A percentile compares a stretch with the other conserved stretches of the same genome.
These are phyloP conservation scores for Panzeria rudis DNA, from an alignment of 2,888 invertebrate species.

Conservation along the genomic window DNA sequence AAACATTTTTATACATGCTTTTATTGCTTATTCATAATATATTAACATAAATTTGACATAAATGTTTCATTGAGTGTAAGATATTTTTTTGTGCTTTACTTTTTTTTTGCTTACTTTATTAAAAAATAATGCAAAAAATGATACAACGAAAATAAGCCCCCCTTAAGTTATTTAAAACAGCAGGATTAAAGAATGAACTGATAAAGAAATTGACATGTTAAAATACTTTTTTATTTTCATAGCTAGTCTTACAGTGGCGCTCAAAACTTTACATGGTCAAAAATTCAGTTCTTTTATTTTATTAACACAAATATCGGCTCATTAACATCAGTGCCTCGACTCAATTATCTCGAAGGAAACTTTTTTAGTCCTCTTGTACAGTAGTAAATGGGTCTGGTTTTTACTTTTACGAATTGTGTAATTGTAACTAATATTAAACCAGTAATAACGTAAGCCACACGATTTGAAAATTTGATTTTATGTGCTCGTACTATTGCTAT, in stretches of 20 bases:
- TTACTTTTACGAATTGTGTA: not conserved
- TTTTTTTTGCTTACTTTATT: constrained; percentile 77
- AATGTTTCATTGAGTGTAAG: constrained; percentile 79
- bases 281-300: too few species aligned
- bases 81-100: constrained; percentile 75
- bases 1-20: constrained; percentile 51
- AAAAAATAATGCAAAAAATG: constrained; percentile 73
- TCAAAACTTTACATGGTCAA: not conserved
- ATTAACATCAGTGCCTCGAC: too few species aligned
- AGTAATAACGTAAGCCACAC: too few species aligned
- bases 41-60: constrained; percentile 82
- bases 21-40: constrained; percentile 66
- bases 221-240: not conserved
- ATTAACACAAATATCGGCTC: too few species aligned
- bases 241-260: not conserved
- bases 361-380: too few species aligned
- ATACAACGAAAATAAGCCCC: not conserved
- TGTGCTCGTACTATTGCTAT: too few species aligned
- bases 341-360: too few species aligned
- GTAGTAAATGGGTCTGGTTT: not conserved
- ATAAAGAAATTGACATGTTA: constrained; percentile 31
- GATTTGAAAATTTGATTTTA: too few species aligned
- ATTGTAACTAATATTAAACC: not conserved
- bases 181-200: constrained; percentile 57
- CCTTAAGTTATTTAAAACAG: constrained; percentile 38